Conservation (phyloP, 37 sponge, comb jelly and placozoan genomes). For the Aplysina aerophoba region DNA sequence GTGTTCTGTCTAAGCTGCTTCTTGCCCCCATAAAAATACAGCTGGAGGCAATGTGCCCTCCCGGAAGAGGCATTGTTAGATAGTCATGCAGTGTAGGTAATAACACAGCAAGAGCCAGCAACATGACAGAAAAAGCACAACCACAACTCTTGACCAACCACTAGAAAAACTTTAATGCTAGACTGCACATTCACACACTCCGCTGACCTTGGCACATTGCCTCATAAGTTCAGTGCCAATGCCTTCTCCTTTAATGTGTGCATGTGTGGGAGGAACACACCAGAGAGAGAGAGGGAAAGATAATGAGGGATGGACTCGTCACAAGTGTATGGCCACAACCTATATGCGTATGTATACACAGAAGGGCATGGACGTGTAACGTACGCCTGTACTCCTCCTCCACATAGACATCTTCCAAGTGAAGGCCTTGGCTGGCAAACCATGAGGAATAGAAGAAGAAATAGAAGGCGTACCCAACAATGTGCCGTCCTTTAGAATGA, state of each 20-base stretch:
- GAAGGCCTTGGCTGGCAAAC: conserved; percentile 29
- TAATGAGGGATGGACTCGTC: background rate
- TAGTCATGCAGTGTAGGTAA: no score
- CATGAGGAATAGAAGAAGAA: conserved; percentile 54
- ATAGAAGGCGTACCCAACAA: conserved; percentile 30
- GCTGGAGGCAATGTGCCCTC: no score
- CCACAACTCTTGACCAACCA: no score
- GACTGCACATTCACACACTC: background rate
- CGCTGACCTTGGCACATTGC: background rate
- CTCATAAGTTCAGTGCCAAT: conserved; percentile 10
- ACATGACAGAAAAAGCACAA: no score
- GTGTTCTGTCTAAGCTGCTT: no score
- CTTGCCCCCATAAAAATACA: no score
- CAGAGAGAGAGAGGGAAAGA: background rate
- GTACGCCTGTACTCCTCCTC: conserved; percentile 45
- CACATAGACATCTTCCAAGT: conserved; percentile 67
- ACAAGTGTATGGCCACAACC: background rate
- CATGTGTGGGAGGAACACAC: background rate
- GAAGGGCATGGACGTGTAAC: background rate
- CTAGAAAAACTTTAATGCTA: background rate
- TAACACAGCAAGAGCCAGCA: no score
- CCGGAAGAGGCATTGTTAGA: no score
- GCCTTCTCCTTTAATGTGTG: background rate
- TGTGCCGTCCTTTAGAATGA: background rate
- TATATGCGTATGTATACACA: no score